A percentile compares a stretch with the other conserved stretches of the same genome.
phyloP scores from a whole-genome alignment of 2,797 vertebrate species.

The Syndactyla subalaris region DNA sequence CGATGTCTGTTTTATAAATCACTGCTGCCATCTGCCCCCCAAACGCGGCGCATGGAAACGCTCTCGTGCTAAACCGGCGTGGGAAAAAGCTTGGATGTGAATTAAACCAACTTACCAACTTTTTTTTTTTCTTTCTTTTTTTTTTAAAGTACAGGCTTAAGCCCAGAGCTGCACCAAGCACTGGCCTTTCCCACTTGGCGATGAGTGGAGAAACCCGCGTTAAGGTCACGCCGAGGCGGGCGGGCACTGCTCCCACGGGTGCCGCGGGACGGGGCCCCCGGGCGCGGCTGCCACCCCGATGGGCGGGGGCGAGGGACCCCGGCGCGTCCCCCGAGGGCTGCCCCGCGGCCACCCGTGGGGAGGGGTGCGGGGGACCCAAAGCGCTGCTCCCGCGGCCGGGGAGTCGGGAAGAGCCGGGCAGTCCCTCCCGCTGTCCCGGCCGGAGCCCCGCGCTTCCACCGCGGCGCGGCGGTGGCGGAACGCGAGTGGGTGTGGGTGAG shows the following conservation, averaged over 20 bases:
- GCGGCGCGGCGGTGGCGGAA: not conserved
- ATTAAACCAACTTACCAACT: not conserved
- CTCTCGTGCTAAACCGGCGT: not conserved
- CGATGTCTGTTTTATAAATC: constrained; percentile 14
- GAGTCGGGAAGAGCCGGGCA: not conserved
- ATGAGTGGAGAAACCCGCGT: accelerated
- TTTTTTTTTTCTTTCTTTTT: not conserved
- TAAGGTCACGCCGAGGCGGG: not conserved
- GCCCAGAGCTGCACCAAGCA: not conserved
- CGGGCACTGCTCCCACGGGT: not conserved
- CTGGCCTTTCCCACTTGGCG: not conserved
- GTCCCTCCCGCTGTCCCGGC: no score
- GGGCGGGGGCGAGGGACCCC: not conserved
- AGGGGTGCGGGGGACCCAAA: not conserved
- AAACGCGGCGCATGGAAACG: not conserved
- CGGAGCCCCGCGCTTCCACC: not conserved
- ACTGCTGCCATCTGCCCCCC: not conserved
- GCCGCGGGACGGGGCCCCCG: not conserved
- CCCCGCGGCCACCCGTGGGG: not conserved
- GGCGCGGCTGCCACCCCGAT: not conserved
- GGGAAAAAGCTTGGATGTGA: not conserved
- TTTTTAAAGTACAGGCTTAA: not conserved
- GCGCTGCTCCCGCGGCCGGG: not conserved
- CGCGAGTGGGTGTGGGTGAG: not conserved
- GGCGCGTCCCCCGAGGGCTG: not conserved